Evolutionary conservation across 92 coral and sea anemone genomes (phyloP).

Genomic region (Bergia puertoricense): DNA sequence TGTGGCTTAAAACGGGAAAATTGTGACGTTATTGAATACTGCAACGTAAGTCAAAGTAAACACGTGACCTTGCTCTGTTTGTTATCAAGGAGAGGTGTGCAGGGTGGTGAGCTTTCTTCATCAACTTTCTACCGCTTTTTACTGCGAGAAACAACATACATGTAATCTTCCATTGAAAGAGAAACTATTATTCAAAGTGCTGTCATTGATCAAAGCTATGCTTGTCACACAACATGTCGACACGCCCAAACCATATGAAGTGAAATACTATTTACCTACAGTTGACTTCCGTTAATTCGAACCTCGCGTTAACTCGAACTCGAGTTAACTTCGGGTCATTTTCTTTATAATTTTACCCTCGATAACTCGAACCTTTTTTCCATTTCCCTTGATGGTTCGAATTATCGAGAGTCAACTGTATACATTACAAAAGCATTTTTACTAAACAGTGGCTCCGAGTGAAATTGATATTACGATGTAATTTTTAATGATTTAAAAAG

Average conservation of each 20-base stretch:
- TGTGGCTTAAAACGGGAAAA: background rate
- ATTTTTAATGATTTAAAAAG: no score
- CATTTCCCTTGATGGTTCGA: no score
- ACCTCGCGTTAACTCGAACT: no score
- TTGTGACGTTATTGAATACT: background rate
- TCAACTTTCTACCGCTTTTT: background rate
- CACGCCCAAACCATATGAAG: constrained; percentile 12
- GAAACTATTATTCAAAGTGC: background rate
- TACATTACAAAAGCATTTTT: no score
- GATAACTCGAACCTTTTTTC: no score
- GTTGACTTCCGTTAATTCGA: no score
- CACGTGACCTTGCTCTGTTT: constrained; percentile 12
- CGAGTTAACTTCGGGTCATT: no score
- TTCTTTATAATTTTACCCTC: no score
- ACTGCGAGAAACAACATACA: background rate
- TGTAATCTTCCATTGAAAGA: background rate
- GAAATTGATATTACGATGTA: no score
- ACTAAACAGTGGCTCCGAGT: no score
- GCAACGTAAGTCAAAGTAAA: constrained; percentile 6
- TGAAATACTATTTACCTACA: no score
- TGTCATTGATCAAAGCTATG: background rate
- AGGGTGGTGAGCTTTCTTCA: background rate
- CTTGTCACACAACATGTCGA: constrained; percentile 5
- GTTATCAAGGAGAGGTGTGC: background rate
- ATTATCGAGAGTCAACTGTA: no score